These are phyloP conservation scores for Apodemia duryi DNA, from an alignment of 2,888 invertebrate species.

Conservation along the genomic window DNA sequence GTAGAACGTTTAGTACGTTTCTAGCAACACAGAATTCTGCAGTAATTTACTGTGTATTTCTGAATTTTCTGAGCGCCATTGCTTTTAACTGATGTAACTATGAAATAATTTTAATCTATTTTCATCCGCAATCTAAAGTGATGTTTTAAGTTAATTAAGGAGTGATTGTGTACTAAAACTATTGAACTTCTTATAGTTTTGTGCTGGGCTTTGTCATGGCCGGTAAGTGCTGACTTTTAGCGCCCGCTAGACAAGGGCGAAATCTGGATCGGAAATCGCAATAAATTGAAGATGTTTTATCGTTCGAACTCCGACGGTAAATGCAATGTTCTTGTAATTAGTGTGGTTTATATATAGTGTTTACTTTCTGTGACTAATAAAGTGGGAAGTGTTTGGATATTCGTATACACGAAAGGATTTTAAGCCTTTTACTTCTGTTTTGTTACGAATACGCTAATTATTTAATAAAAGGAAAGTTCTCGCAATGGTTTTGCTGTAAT, in stretches of 20 bases:
- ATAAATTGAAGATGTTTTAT: conserved; percentile 80
- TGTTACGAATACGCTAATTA: conserved; percentile 50
- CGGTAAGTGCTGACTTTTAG: conserved; percentile 85
- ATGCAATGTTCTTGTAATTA: conserved; percentile 77
- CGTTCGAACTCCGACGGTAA: conserved; percentile 80
- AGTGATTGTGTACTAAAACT: conserved; percentile 76
- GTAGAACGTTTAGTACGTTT: conserved; percentile 34
- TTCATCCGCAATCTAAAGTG: conserved; percentile 78
- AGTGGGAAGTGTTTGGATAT: conserved; percentile 65
- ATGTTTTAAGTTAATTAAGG: conserved; percentile 75
- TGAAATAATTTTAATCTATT: conserved; percentile 81
- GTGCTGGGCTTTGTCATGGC: conserved; percentile 87
- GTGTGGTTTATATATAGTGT: conserved; percentile 74
- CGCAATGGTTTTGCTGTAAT: conserved; percentile 49
- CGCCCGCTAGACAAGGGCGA: conserved; percentile 79
- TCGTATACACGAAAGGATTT: conserved; percentile 48
- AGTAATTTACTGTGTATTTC: conserved; percentile 75
- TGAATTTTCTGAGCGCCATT: conserved; percentile 79
- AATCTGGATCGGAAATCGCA: conserved; percentile 78
- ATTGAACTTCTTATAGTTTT: conserved; percentile 75
- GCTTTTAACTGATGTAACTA: conserved; percentile 77
- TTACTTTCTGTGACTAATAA: conserved; percentile 60
- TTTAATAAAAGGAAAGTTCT: conserved; percentile 51
- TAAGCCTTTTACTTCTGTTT: conserved; percentile 61
- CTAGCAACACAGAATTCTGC: conserved; percentile 66